Evolutionary conservation across 2,113 vertebrate species (phyloP), one percentile per base, ranked within the genome.

Genomic region (Numenius arquata): DNA sequence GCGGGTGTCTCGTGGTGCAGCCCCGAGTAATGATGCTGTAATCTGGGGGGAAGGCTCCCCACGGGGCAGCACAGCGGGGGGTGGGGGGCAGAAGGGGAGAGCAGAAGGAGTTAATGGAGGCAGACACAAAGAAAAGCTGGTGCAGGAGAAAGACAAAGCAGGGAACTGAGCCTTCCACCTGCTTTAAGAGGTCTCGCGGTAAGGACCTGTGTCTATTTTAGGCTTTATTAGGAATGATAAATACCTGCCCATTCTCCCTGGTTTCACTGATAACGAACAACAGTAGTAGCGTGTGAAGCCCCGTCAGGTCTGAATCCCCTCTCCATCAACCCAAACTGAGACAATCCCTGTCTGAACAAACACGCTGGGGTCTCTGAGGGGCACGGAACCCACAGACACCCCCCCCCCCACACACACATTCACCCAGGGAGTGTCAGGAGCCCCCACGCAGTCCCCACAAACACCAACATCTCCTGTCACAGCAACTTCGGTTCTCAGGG

Each of bases 211-310:
- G 2, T 21, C 25, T 36, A 3, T 23, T 63, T 70, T 20, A 58
- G 21, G 66, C 56, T 81, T 81, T 63, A 3, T 52, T 36, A 5
- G 5, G 9, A 72, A 47, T 4, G 47, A 29, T 53, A 73, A 85
- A 75, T 3, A 30, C 45, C 40, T 48, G 40, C 87, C 17, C 23
- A 1, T 40, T 47, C 10, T 6, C 29, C 15, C 47, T 15, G 59
- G 0, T 56, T 41, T 32, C 38, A 23, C 48, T 82, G 52, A 3
- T 32, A 36, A 9, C 2, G 17, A 68, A 25, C 50, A 59, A 1
- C 1, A 48, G 40, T 0, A 22, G 15, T 17, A 4, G 2, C 1
- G 17, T 19, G 3, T 0, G 3, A 63, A 11, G 40, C 38, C 30
- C 43, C 45, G 8, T 12, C 36, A 53, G 52, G 2, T 8, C 25